A percentile compares a stretch with the other conserved stretches of the same genome.
These are phyloP conservation scores for Bothrops alternatus DNA, from an alignment of 2,797 vertebrate genomes.

Conservation along the genomic window DNA sequence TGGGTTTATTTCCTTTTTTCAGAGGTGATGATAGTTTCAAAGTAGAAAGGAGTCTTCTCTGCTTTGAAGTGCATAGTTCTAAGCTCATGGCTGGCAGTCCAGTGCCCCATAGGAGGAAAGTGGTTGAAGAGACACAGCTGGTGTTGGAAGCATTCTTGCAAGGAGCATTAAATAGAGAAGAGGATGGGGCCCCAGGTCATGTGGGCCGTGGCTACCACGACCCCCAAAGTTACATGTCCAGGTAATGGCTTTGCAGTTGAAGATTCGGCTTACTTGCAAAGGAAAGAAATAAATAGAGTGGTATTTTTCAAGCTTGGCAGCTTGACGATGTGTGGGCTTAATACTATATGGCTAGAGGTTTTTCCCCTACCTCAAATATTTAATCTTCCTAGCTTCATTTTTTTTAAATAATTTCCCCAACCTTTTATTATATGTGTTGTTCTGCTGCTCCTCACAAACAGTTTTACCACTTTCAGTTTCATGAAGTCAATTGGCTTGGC, in stretches of 20 bases:
- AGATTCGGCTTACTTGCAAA: not conserved
- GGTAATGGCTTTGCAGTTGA: conserved; percentile 62
- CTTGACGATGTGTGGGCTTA: not conserved
- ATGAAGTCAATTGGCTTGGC: not conserved
- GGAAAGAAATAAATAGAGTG: not conserved
- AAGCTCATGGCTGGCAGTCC: conserved; percentile 47
- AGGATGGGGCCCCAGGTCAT: conserved; percentile 61
- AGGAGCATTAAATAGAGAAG: conserved; percentile 45
- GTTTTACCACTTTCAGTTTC: not conserved
- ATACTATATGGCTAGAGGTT: not conserved
- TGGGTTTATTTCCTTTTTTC: not conserved
- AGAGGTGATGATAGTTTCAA: not conserved
- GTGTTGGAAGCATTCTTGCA: conserved; percentile 82
- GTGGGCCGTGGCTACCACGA: conserved; percentile 76
- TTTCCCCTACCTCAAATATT: not conserved
- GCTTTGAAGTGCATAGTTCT: not conserved
- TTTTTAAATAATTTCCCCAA: not conserved
- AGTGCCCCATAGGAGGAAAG: conserved; percentile 38
- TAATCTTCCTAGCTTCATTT: not conserved
- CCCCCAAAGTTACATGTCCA: conserved; percentile 63
- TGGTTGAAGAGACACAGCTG: conserved; percentile 75
- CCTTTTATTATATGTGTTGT: not conserved
- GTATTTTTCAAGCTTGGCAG: not conserved
- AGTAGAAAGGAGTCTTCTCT: too few species aligned
- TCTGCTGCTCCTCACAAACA: not conserved